Evolutionary conservation across 92 coral and sea anemone species (phyloP).

Genomic region (Desmophyllum pertusum): DNA sequence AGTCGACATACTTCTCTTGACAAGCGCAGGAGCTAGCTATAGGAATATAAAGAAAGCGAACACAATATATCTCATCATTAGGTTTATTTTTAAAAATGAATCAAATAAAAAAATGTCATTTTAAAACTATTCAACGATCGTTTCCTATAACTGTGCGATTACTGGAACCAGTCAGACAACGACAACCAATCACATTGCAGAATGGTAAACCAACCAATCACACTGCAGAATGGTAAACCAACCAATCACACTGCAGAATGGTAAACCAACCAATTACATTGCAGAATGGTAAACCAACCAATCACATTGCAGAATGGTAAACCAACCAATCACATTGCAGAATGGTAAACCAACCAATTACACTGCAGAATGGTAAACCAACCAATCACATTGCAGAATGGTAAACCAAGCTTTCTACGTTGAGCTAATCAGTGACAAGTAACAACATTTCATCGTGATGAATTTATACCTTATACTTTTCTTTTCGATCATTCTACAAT

Average conservation of each 20-base stretch:
- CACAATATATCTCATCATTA: background rate
- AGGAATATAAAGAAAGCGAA: background rate
- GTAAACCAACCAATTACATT: background rate
- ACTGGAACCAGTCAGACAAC: background rate
- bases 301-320: no score
- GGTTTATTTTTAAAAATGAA: conserved; percentile 29
- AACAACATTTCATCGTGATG: background rate
- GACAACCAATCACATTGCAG: conserved; percentile 2
- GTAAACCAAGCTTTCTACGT: background rate
- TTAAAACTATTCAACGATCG: conserved; percentile 9
- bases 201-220: background rate
- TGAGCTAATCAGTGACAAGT: background rate
- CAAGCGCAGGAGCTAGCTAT: background rate
- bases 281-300: background rate
- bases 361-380: no score
- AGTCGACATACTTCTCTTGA: background rate
- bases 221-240: conserved; percentile 3
- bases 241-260: background rate
- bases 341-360: background rate
- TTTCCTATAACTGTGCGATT: background rate
- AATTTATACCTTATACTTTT: background rate
- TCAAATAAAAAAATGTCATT: conserved; percentile 16
- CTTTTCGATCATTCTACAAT: background rate
- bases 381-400: background rate
- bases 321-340: conserved; percentile 1